Evolutionary conservation across 2,888 invertebrate genomes (phyloP).

Genomic region (Nomada fucata): DNA sequence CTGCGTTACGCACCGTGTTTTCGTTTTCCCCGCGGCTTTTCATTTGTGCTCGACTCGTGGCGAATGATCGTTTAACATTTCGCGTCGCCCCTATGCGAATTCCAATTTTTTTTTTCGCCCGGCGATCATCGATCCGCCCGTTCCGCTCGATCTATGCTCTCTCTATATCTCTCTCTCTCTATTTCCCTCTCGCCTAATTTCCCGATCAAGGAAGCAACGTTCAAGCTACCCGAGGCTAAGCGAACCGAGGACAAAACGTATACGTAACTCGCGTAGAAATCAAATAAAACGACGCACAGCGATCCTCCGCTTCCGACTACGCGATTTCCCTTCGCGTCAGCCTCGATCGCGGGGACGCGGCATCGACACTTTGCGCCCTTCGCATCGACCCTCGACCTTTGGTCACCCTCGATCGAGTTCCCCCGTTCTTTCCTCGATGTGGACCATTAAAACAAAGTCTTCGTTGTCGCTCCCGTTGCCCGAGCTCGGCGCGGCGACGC

Average conservation of each 20-base stretch:
- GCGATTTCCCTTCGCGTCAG: slow-evolving; percentile 19
- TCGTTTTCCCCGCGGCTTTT: not conserved
- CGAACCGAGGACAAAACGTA: slow-evolving; percentile 39
- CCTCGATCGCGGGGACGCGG: slow-evolving; percentile 30
- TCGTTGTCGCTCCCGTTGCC: slow-evolving; percentile 10
- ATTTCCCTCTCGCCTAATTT: slow-evolving; percentile 8
- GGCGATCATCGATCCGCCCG: slow-evolving; percentile 23
- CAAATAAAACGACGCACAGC: slow-evolving; percentile 48
- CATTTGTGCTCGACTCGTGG: slow-evolving; percentile 52
- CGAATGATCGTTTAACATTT: not conserved
- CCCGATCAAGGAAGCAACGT: slow-evolving; percentile 54
- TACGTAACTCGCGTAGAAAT: slow-evolving; percentile 17
- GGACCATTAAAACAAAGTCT: slow-evolving; percentile 16
- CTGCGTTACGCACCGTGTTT: slow-evolving; percentile 8
- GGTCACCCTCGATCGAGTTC: slow-evolving; percentile 20
- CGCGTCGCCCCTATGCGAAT: not conserved
- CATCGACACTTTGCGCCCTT: slow-evolving; percentile 37
- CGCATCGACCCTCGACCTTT: slow-evolving; percentile 3
- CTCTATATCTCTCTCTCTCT: slow-evolving; percentile 31
- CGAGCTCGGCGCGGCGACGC: not conserved
- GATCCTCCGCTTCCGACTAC: slow-evolving; percentile 21
- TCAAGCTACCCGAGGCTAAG: slow-evolving; percentile 49
- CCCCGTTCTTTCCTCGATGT: slow-evolving; percentile 39
- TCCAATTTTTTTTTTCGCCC: slow-evolving; percentile 3
- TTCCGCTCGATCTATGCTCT: slow-evolving; percentile 26